These are phyloP conservation scores for Bolinopsis microptera DNA, from an alignment of 37 sponge, comb jelly and placozoan genomes.

Conservation along the genomic window DNA sequence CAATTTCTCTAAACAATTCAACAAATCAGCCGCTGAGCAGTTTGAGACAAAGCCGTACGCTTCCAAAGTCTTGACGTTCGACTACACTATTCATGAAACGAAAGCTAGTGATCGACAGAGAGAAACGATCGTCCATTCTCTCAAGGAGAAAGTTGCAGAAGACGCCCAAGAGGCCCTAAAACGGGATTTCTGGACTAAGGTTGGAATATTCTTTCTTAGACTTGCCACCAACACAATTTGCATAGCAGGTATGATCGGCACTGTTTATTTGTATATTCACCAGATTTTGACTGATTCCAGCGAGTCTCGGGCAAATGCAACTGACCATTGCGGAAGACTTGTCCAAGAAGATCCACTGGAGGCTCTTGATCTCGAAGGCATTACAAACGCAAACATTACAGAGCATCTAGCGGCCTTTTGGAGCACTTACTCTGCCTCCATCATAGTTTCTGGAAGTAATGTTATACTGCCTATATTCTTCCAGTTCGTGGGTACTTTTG, in stretches of 20 bases:
- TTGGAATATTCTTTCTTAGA: neutral
- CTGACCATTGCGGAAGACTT: no score
- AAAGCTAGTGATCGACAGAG: neutral
- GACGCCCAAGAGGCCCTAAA: neutral
- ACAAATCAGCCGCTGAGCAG: neutral
- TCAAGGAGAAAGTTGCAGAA: neutral
- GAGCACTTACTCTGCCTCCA: conserved; percentile 2
- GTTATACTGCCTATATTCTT: neutral
- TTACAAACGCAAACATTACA: no score
- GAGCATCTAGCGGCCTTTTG: neutral
- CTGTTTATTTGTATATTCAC: neutral
- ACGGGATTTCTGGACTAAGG: neutral
- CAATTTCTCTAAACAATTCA: neutral
- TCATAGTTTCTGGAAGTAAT: neutral
- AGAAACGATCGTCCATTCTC: neutral
- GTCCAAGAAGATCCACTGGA: no score
- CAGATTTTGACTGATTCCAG: neutral
- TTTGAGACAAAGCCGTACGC: neutral
- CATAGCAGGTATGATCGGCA: neutral
- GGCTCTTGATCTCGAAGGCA: no score
- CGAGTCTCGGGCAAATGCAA: no score
- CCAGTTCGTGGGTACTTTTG: neutral
- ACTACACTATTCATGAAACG: neutral
- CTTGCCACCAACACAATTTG: neutral
- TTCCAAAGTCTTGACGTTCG: neutral